Conservation (phyloP, 2,888 invertebrate genomes). For the Ophion obscuratus region DNA sequence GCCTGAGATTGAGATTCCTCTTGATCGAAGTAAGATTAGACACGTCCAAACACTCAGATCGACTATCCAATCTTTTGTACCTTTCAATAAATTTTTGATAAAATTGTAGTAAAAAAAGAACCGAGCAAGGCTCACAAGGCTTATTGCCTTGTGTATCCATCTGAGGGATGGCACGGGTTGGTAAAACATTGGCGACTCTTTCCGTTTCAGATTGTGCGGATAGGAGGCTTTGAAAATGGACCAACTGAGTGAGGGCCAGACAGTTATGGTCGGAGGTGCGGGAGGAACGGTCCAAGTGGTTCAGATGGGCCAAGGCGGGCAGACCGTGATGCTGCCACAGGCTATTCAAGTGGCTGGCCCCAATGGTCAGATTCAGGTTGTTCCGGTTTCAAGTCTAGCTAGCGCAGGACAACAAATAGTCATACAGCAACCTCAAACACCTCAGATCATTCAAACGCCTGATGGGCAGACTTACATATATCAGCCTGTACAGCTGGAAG, state of each 20-base stretch:
- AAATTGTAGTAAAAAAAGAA: background rate
- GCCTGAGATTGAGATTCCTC: too few relatives aligned
- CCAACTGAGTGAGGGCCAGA: slow-evolving; percentile 81
- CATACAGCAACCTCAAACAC: slow-evolving; percentile 88
- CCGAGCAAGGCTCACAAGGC: background rate
- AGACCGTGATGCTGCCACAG: slow-evolving; percentile 86
- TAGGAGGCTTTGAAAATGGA: slow-evolving; percentile 75
- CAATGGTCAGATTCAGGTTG: slow-evolving; percentile 89
- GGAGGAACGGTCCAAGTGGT: slow-evolving; percentile 81
- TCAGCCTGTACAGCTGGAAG: slow-evolving; percentile 90
- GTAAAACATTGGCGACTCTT: background rate
- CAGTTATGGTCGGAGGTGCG: slow-evolving; percentile 81
- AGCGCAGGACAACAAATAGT: slow-evolving; percentile 86
- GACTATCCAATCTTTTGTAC: background rate
- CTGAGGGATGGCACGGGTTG: background rate
- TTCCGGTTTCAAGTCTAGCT: slow-evolving; percentile 88
- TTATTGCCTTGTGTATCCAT: background rate
- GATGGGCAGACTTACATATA: slow-evolving; percentile 97
- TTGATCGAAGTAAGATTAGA: too few relatives aligned
- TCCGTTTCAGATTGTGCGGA: slow-evolving; percentile 38
- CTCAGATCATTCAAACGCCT: slow-evolving; percentile 95
- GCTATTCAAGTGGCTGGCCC: slow-evolving; percentile 87
- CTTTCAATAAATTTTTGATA: background rate
- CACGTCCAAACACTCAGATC: background rate
- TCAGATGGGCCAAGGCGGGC: slow-evolving; percentile 86